Evolutionary conservation across 2,888 invertebrate species (phyloP).

Genomic region (Amiota minor): DNA sequence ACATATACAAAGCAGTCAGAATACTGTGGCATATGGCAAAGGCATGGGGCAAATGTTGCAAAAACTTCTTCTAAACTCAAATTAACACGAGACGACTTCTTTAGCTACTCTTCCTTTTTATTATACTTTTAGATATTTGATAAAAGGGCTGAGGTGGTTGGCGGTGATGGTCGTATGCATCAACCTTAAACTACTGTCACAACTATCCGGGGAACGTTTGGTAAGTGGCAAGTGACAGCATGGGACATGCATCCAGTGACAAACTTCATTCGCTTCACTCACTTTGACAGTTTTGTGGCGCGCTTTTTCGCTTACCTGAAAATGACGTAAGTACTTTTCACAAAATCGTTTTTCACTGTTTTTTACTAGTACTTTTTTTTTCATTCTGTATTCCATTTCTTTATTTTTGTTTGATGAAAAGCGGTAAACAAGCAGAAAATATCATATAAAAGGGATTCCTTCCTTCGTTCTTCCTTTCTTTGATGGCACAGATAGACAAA

Average conservation of each 20-base stretch:
- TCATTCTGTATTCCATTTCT: not conserved
- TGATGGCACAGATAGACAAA: not conserved
- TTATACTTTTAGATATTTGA: not conserved
- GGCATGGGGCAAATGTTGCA: not conserved
- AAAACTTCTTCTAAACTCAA: constrained; percentile 26
- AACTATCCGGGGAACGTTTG: not conserved
- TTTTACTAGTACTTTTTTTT: not conserved
- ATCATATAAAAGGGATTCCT: constrained; percentile 52
- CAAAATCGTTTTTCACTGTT: not conserved
- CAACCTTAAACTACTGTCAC: not conserved
- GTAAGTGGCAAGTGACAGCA: too few species aligned
- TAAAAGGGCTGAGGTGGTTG: not conserved
- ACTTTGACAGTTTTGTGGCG: constrained; percentile 22
- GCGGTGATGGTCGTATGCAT: not conserved
- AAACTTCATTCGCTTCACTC: constrained; percentile 11
- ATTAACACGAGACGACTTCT: constrained; percentile 21
- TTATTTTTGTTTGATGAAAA: constrained; percentile 39
- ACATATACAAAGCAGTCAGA: too few species aligned
- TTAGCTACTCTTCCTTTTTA: not conserved
- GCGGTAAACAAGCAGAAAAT: constrained; percentile 65
- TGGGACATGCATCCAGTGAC: not conserved
- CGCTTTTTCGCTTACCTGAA: constrained; percentile 1
- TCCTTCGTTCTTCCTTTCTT: not conserved
- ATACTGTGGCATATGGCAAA: too few species aligned
- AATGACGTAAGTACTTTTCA: constrained; percentile 23